A percentile compares a stretch with the other conserved stretches of the same genome.
phyloP scores from a whole-genome alignment of 2,888 invertebrate genomes.

The Hoplodrina blanda region DNA sequence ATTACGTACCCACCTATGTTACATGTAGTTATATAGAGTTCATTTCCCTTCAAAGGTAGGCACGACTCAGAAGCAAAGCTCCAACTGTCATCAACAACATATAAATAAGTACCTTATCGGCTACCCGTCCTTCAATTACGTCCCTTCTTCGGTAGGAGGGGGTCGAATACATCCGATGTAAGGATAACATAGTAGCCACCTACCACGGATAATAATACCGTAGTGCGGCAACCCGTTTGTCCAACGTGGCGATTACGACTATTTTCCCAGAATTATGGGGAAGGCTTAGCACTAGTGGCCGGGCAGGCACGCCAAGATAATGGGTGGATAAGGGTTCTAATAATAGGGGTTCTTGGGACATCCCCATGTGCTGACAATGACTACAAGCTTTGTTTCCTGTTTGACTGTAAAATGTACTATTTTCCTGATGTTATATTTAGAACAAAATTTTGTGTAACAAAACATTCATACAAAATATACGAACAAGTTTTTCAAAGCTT shows the following conservation, averaged over 20 bases:
- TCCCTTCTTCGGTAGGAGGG: slow-evolving; percentile 8
- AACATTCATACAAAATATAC: no score
- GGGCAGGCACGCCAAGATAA: not conserved
- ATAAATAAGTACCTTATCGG: slow-evolving; percentile 36
- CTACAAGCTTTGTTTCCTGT: not conserved
- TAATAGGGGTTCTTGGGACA: not conserved
- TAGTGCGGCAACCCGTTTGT: slow-evolving; percentile 14
- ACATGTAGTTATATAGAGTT: not conserved
- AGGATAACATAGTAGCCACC: slow-evolving; percentile 18
- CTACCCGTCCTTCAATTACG: slow-evolving; percentile 29
- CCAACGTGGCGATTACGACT: slow-evolving; percentile 25
- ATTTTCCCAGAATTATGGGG: slow-evolving; percentile 16
- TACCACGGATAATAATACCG: slow-evolving; percentile 15
- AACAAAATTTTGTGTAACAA: no score
- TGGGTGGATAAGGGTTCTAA: not conserved
- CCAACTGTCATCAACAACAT: slow-evolving; percentile 15
- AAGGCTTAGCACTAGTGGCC: not conserved
- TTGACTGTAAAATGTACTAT: not conserved
- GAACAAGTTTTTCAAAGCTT: no score
- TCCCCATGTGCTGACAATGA: not conserved
- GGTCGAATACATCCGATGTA: slow-evolving; percentile 12
- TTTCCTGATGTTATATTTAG: not conserved
- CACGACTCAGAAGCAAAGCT: not conserved
- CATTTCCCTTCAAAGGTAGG: not conserved
- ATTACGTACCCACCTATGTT: not conserved